Evolutionary conservation across 2,888 invertebrate species (phyloP), one percentile per base, ranked within the genome.

Genomic region (Sisyra nigra): DNA sequence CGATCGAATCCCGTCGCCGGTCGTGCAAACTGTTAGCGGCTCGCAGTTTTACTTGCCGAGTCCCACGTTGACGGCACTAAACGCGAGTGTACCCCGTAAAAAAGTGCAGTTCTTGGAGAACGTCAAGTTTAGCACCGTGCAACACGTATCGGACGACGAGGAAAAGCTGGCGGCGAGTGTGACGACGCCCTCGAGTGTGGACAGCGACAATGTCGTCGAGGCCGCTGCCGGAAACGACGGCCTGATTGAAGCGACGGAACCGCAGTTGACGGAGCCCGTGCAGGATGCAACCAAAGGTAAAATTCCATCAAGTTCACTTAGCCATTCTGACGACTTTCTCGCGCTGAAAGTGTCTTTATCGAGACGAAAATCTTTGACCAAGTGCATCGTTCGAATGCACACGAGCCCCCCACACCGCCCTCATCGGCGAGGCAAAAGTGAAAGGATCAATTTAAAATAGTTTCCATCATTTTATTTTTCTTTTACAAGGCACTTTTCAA

Each of bases 81-180:
- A 39, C 52, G 52, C 48, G 45, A 34, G 40, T 40, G 41, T 36
- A 33, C 67, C 74, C 54, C 69, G 79, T 54, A 80, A 76, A 67
- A 74, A 76, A 54, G 80, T 80, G 47, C 77, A 80, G 58, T 80
- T 80, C 65, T 64, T 76, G 54, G 78, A 79, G 7, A 24, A 24
- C 24, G 24, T 24, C 3, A 24, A 24, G 24, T 24, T 24, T 7
- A 24, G 7, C 24, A 24, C 3, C 24, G 7, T 38, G 77, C 76
- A 24, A 24, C 3, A 24, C 7, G 3, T 24, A 7, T 24, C 24
- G 24, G 24, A 24, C 24, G 47, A 47, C 41, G 47, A 47, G 19
- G 50, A 46, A 3, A 11, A 17, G 44, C 48, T 37, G 46, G 47
- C 34, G 40, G 46, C 38, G 13, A 29, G 11, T 24, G 38, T 24